Evolutionary conservation across 2,888 invertebrate species (phyloP), one percentile per base, ranked within the genome.

Genomic region (Hemaris fuciformis): DNA sequence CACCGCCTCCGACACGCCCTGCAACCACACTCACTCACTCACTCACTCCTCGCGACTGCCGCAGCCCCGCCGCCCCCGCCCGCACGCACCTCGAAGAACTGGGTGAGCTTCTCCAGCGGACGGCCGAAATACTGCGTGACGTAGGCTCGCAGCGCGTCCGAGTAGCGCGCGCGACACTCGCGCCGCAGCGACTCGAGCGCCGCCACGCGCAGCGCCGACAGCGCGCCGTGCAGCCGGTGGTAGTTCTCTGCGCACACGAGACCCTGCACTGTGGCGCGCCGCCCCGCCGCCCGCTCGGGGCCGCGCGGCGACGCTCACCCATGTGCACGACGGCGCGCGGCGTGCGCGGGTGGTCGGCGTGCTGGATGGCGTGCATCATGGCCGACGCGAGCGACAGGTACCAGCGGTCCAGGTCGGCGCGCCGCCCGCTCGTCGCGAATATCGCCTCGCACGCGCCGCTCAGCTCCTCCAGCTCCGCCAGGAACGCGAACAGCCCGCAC

Each of bases 111-210:
- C 80, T 91, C 91, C 13, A 91, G 86, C 79, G 91, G 91, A 1
- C 98, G 93, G 27, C 99, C 99, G 92, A 99, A 98, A 90, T 98
- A 98, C 78, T 97, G 95, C 65, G 96, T 97, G 53, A 99, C 99
- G 92, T 99, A 99, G 6, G 95, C 95, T 74, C 96, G 95, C 63
- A 99, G 93, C 59, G 98, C 96, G 65, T 99, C 99, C 73, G 95
- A 95, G 92, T 99, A 99, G 68, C 96, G 95, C 75, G 95, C 94
- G 87, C 98, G 98, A 0, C 97, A 96, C 82, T 99, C 98, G 84
- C 98, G 98, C 64, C 98, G 94, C 80, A 97, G 95, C 46, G 93
- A 91, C 80, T 99, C 99, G 80, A 99, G 92, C 70, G 97, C 97
- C 7, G 96, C 93, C 73, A 98, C 97, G 92, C 99, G 99, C 74